Evolutionary conservation across 1,140 invertebrate genomes (phyloP), one percentile per base, ranked within the genome.

Genomic region (Brachionus plicatilis): DNA sequence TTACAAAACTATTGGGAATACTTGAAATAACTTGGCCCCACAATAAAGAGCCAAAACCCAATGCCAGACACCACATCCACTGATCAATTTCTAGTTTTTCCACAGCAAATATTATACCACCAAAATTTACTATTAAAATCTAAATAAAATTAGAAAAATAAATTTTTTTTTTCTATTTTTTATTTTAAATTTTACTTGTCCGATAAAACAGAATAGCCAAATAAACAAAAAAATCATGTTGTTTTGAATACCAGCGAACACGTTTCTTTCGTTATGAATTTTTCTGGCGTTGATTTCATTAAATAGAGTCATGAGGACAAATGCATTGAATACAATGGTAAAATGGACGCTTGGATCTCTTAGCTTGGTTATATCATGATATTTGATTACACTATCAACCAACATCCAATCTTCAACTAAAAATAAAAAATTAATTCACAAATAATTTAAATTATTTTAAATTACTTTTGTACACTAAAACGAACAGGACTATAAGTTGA

Each of bases 221-320:
- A 99, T 99, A 80, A 93, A 93, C 90, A 97, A 96, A 91, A 98
- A 99, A 88, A 99, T 97, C 45, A 96, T 96, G 92, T 99, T 99
- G 85, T 95, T 95, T 89, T 97, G 95, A 86, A 99, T 93, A 72
- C 89, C 89, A 53, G 85, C 92, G 91, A 99, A 96, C 86, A 99
- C 94, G 91, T 99, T 99, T 87, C 98, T 92, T 91, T 99, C 96
- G 84, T 97, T 97, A 91, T 99, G 97, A 88, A 99, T 99, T 93
- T 99, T 99, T 87, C 97, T 92, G 53, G 97, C 96, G 91, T 99
- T 99, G 88, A 99, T 96, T 92, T 99, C 97, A 92, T 99, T 99
- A 92, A 98, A 99, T 50, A 99, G 92, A 24, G 97, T 99, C 97
- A 99, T 99, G 95, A 99, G 96, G 75, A 99, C 97, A 91, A 99